phyloP scores from a whole-genome alignment of 2,113 vertebrate species.

The Eurypyga helias region DNA sequence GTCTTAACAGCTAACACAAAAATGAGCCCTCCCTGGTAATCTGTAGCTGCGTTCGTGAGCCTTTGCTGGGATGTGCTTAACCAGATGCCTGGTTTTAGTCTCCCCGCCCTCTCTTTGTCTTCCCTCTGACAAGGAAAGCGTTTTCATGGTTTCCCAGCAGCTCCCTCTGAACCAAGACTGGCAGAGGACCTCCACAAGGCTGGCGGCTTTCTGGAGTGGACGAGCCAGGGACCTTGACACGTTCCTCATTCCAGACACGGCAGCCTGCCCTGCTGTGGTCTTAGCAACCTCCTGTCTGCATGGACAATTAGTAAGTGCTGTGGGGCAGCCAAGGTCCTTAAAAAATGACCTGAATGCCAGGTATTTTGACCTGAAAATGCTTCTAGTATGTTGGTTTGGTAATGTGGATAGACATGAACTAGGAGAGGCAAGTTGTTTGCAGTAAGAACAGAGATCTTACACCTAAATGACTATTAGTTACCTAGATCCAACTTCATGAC shows the following conservation, averaged over 20 bases:
- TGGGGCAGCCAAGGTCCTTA: background rate
- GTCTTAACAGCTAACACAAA: background rate
- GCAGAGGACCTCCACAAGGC: background rate
- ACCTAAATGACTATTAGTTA: background rate
- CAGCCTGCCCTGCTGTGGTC: background rate
- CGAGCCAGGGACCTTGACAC: background rate
- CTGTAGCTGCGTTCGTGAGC: background rate
- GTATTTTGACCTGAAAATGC: background rate
- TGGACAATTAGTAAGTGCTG: background rate
- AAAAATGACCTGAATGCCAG: background rate
- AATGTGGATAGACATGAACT: background rate
- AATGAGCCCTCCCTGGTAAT: background rate
- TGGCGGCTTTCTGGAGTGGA: background rate
- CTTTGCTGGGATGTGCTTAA: background rate
- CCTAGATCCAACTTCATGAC: background rate
- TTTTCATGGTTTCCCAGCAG: background rate
- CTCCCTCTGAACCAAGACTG: background rate
- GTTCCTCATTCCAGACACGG: background rate
- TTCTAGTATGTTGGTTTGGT: background rate
- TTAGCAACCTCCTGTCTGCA: background rate
- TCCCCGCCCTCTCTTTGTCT: background rate
- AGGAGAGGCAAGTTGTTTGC: background rate
- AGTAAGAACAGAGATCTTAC: background rate
- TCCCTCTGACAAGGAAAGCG: background rate
- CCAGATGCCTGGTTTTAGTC: background rate